These are phyloP conservation scores for Xiphydria camelus DNA, from an alignment of 2,888 invertebrate species.

Conservation along the genomic window DNA sequence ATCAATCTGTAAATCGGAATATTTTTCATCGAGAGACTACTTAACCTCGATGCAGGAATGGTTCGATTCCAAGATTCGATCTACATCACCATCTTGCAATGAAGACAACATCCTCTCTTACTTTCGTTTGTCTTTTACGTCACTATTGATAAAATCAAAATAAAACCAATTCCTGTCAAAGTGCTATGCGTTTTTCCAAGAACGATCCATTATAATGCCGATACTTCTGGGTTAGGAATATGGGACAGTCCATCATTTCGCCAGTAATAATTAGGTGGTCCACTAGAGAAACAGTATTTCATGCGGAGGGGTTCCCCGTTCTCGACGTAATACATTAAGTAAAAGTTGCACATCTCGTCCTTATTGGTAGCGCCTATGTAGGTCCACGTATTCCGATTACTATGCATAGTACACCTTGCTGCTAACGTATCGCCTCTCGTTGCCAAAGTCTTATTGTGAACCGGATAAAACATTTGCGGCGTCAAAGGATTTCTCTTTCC, in stretches of 20 bases:
- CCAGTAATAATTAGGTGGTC: conserved; percentile 89
- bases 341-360: conserved; percentile 96
- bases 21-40: too few relatives aligned
- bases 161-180: too few relatives aligned
- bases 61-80: too few relatives aligned
- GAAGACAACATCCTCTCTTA: too few relatives aligned
- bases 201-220: conserved; percentile 56
- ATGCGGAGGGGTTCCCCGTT: conserved; percentile 72
- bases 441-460: conserved; percentile 68
- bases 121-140: too few relatives aligned
- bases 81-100: too few relatives aligned
- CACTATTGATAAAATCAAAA: too few relatives aligned
- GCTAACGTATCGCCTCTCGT: conserved; percentile 76
- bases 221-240: conserved; percentile 76
- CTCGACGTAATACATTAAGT: conserved; percentile 90
- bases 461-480: conserved; percentile 95
- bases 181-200: too few relatives aligned
- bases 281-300: conserved; percentile 82
- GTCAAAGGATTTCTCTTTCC: conserved; percentile 86
- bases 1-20: too few relatives aligned
- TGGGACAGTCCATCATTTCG: conserved; percentile 67
- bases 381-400: conserved; percentile 67
- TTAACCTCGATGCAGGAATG: too few relatives aligned
- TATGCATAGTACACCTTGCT: conserved; percentile 91
- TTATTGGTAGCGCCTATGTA: conserved; percentile 79